Base-by-base conservation (phyloP, 1,140 invertebrate genomes). In the Maniola jurtina region DNA sequence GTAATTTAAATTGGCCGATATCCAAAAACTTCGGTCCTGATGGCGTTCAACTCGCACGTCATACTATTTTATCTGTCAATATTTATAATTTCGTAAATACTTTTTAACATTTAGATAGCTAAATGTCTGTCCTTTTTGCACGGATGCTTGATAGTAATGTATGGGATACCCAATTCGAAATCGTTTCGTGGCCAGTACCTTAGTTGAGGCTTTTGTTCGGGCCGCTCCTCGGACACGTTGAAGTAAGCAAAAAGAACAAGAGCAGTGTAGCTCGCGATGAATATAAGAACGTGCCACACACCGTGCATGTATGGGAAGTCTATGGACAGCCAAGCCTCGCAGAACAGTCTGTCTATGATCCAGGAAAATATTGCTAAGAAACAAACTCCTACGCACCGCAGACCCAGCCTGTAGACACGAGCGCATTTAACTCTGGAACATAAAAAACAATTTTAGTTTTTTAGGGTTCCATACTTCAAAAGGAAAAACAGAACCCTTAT, bases 241-340 rank as follows among this genome's bases (percentile, higher is more conserved):
- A 96, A 95, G 81, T 95, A 96, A 0, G 95, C 95, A 80, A 95
- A 96, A 0, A 96, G 90, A 16, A 96, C 95, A 40, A 95, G 91
- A 8, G 94, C 94, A 7, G 94, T 94, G 66, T 96, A 96, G 52
- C 94, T 93, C 0, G 95, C 93, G 50, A 96, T 95, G 71, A 96
- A 96, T 71, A 96, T 96, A 47, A 96, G 93, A 15, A 96, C 90
- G 85, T 96, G 96, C 95, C 95, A 96, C 7, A 96, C 91, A 13
- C 94, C 95, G 83, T 96, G 96, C 71, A 96, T 89, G 86, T 96
- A 96, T 0, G 95, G 95, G 75, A 96, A 95, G 81, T 95, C 93
- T 15, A 96, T 91, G 8, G 93, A 92, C 0, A 94, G 92, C 95
- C 95, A 96, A 16, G 94, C 92, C 73, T 96, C 94, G 80, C 96